Percentiles rank a stretch among this genome's conserved stretches.
Conservation (phyloP, 2,113 vertebrate genomes). For the Scomber colias region DNA sequence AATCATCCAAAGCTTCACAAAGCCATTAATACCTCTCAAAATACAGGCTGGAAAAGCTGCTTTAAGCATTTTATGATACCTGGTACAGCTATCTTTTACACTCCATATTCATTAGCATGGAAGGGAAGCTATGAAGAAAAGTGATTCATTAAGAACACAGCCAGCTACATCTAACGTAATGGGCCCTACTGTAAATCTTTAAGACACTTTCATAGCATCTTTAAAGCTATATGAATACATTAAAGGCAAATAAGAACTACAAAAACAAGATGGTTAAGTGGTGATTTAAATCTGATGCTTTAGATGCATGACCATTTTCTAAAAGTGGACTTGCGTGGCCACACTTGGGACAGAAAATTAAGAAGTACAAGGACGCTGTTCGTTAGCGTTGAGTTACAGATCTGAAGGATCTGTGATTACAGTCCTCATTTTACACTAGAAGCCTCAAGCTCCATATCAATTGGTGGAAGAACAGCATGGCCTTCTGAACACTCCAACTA, state of each 20-base stretch:
- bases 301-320: conserved; percentile 37
- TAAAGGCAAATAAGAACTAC: conserved; percentile 6
- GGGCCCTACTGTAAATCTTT: conserved; percentile 36
- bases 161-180: conserved; percentile 52
- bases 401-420: conserved; percentile 73
- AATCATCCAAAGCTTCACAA: conserved; percentile 66
- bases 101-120: conserved; percentile 47
- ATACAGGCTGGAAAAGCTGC: conserved; percentile 47
- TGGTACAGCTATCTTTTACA: conserved; percentile 44
- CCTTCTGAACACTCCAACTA: conserved; percentile 74
- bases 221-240: conserved; percentile 44
- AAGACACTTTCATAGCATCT: conserved; percentile 43
- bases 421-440: conserved; percentile 59
- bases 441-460: conserved; percentile 49
- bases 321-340: conserved; percentile 13
- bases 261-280: conserved; percentile 7
- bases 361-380: conserved; percentile 34
- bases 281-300: conserved; percentile 22
- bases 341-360: conserved; percentile 18
- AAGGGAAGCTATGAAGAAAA: conserved; percentile 39
- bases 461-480: conserved; percentile 62
- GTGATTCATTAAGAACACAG: conserved; percentile 60
- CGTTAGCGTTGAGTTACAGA: conserved; percentile 47
- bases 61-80: conserved; percentile 59
- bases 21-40: conserved; percentile 70